Percentiles rank a stretch among this genome's conserved stretches.
Evolutionary conservation across 53 echinoderm and acorn worm genomes (phyloP).

Genomic region (Paracentrotus lividus): DNA sequence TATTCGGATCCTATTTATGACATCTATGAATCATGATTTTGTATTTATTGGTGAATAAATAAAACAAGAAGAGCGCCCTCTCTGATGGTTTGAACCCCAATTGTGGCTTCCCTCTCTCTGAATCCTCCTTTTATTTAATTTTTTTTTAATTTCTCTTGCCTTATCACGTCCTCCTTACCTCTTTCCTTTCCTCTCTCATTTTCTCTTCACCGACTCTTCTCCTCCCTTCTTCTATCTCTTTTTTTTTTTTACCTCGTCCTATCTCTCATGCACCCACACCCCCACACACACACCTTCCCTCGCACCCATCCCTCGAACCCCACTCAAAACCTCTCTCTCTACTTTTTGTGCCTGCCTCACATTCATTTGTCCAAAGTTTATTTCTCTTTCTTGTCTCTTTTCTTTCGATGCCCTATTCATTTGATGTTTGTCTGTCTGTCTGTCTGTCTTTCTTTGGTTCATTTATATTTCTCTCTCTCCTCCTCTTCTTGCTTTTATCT

Average conservation of each 20-base stretch:
- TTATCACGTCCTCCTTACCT: not conserved
- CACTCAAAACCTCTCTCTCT: not conserved
- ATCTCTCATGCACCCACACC: too few species aligned
- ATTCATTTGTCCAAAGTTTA: not conserved
- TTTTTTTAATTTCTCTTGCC: too few species aligned
- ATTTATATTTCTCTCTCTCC: too few species aligned
- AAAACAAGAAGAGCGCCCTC: slow-evolving; percentile 2
- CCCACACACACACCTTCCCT: too few species aligned
- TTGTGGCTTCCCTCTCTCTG: not conserved
- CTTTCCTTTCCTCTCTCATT: not conserved
- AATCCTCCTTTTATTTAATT: too few species aligned
- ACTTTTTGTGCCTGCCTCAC: not conserved
- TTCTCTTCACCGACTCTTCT: not conserved
- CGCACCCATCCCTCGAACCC: too few species aligned
- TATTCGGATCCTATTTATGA: not conserved
- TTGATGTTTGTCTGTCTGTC: too few species aligned
- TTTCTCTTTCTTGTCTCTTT: not conserved
- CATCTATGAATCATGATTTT: not conserved
- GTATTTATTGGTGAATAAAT: not conserved
- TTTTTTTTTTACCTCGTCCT: not conserved
- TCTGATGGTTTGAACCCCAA: not conserved
- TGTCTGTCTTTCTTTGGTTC: not conserved
- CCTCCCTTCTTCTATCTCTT: not conserved
- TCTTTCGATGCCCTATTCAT: not conserved
- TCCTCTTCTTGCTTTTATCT: too few species aligned